Evolutionary conservation across 2,113 vertebrate species (phyloP).

Genomic region (Cololabis saira): DNA sequence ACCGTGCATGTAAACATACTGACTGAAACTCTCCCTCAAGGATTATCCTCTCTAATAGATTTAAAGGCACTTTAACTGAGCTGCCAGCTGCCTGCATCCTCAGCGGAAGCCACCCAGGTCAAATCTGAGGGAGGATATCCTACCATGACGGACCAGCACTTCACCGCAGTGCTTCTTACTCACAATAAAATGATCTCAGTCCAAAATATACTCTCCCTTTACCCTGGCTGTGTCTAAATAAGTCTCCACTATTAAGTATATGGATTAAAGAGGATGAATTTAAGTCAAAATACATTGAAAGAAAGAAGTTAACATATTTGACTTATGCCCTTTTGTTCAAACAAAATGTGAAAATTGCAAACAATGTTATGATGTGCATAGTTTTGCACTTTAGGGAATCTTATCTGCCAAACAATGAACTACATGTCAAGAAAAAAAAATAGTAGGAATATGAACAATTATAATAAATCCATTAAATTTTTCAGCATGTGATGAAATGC

Average conservation of each 20-base stretch:
- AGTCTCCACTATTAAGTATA: not conserved
- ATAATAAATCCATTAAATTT: not conserved
- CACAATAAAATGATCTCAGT: slow-evolving; percentile 1
- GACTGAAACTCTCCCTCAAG: slow-evolving; percentile 60
- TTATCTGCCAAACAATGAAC: no score
- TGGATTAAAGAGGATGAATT: not conserved
- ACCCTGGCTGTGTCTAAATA: not conserved
- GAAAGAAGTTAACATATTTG: not conserved
- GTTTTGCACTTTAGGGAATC: no score
- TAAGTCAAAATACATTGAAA: not conserved
- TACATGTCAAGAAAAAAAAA: no score
- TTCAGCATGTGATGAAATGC: not conserved
- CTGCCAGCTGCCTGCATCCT: slow-evolving; percentile 69
- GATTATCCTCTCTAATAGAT: slow-evolving; percentile 81
- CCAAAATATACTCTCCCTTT: not conserved
- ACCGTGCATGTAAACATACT: not conserved
- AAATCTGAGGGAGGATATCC: slow-evolving; percentile 50
- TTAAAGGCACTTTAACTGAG: slow-evolving; percentile 78
- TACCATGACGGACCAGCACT: slow-evolving; percentile 44
- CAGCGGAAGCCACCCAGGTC: slow-evolving; percentile 52
- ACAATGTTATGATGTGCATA: no score
- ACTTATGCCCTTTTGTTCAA: no score
- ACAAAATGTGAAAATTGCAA: no score
- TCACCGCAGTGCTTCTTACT: slow-evolving; percentile 28
- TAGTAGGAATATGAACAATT: no score